Base-by-base conservation (phyloP, 1,140 invertebrate genomes). In the Drosophila eugracilis region DNA sequence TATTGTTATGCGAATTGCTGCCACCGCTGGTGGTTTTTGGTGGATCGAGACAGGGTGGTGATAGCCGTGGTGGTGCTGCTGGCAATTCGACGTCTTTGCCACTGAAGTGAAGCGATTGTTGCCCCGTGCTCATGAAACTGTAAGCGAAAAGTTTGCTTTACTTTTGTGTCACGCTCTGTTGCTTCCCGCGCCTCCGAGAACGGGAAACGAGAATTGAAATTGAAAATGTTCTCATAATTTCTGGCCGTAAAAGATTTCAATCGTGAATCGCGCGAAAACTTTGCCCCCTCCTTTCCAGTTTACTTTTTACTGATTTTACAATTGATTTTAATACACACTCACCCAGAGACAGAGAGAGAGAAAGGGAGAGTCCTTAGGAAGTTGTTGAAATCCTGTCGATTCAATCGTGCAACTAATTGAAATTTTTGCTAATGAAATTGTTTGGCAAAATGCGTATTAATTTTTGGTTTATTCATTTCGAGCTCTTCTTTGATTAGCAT, bases 391-490 rank as follows among this genome's bases (percentile, higher is more conserved):
- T 85, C 83, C 85, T 85, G 83, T 86, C 81, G 83, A 88, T 81
- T 86, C 83, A 85, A 85, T 85, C 78, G 81, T 81, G 81, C 83
- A 86, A 71, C 78, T 88, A 85, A 85, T 85, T 85, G 81, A 88
- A 85, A 85, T 71, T 86, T 53, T 74, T 52, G 67, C 42, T 85
- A 81, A 85, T 86, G 73, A 85, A 80, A 85, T 77, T 86, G 81
- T 54, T 57, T 60, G 45, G 24, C 58, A 57, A 74, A 80, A 85
- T 79, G 47, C 44, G 37, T 52, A 73, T 76, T 73, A 55, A 66
- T 75, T 70, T 55, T 50, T n/a, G 44, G 37, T 58, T 41, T 59
- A 42, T 52, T 54, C 32, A 19, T 41, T 54, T 41, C 22, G 15
- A 32, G 26, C n/a, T 47, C 14, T 24, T n/a, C 17, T 22, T 72